phyloP scores from a whole-genome alignment of 2,113 vertebrate genomes.

The Rhizomys pruinosus region DNA sequence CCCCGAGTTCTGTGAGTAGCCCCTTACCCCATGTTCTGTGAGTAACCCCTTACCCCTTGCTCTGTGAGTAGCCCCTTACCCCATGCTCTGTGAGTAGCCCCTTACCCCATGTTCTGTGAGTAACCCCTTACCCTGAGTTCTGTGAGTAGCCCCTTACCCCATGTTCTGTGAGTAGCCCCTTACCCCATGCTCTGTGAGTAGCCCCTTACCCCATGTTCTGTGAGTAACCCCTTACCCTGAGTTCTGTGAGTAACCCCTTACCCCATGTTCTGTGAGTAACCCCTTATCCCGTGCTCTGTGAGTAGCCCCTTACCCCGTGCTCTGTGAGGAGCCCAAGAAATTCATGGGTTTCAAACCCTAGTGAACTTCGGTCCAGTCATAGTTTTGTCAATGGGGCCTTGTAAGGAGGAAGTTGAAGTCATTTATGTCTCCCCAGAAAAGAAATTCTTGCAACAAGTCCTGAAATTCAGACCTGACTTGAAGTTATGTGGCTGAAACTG shows the following conservation, averaged over 20 bases:
- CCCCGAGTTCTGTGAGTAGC: not conserved
- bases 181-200: not conserved
- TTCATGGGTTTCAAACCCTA: not conserved
- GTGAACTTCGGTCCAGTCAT: not conserved
- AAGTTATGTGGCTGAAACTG: not conserved
- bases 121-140: too few species aligned
- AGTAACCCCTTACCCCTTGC: too few species aligned
- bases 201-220: too few species aligned
- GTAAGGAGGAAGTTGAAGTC: not conserved
- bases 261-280: not conserved
- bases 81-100: not conserved
- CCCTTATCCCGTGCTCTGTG: too few species aligned
- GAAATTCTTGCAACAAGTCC: not conserved
- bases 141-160: too few species aligned
- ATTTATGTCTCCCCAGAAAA: not conserved
- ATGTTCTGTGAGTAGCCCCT: not conserved
- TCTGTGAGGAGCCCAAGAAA: not conserved
- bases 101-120: not conserved
- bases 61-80: too few species aligned
- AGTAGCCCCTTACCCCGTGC: too few species aligned
- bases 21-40: not conserved
- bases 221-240: too few species aligned
- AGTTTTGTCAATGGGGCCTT: not conserved
- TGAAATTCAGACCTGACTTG: not conserved
- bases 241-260: not conserved